Evolutionary conservation across 1,140 invertebrate species (phyloP).

Genomic region (Babylonia areolata): DNA sequence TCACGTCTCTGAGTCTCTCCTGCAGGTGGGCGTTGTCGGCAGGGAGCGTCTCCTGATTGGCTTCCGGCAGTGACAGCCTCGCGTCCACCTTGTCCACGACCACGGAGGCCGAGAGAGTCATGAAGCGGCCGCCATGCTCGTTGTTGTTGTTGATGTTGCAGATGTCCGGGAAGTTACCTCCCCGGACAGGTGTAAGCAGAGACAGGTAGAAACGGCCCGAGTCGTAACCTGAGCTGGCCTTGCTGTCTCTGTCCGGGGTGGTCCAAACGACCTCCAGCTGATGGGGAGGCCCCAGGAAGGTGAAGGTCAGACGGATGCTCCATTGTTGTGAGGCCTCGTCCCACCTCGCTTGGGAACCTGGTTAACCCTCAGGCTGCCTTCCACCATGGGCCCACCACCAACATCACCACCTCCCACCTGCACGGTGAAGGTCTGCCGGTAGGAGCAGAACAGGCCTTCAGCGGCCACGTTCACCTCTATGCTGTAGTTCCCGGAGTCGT

Average conservation of each 20-base stretch:
- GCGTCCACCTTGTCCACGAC: background rate
- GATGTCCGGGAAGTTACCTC: background rate
- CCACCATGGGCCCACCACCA: too few species aligned
- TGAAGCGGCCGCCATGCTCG: background rate
- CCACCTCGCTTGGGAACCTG: too few species aligned
- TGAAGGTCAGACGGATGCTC: too few species aligned
- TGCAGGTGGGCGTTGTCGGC: background rate
- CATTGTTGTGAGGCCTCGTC: too few species aligned
- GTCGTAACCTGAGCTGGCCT: background rate
- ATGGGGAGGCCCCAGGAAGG: too few species aligned
- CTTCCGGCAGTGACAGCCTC: background rate
- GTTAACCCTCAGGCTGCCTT: too few species aligned
- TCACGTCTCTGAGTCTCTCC: background rate
- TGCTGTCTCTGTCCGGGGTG: too few species aligned
- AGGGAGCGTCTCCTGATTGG: background rate
- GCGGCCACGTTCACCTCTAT: background rate
- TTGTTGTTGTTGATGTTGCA: background rate
- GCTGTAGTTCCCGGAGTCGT: background rate
- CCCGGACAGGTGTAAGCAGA: background rate
- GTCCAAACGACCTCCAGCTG: too few species aligned
- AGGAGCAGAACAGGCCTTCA: background rate
- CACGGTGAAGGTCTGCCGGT: background rate
- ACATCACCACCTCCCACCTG: constrained; percentile 3
- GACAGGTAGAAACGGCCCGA: background rate
- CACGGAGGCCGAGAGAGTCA: background rate